Evolutionary conservation across 2,113 vertebrate species (phyloP), one percentile per base, ranked within the genome.

Genomic region (Serilophus lunatus): DNA sequence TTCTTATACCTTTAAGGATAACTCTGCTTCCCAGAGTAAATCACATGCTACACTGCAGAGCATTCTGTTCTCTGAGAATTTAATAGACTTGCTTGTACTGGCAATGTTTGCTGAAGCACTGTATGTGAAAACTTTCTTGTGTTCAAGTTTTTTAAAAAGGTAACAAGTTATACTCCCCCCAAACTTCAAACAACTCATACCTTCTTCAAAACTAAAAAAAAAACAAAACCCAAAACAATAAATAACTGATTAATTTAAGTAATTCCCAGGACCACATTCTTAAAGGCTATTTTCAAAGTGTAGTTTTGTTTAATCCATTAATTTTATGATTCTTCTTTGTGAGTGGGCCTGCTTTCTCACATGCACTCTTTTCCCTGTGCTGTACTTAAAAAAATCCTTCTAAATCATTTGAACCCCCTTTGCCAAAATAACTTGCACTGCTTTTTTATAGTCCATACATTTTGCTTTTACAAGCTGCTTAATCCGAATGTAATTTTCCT

Each of bases 341-440:
- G 54, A 95, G 51, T 47, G 56, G 47, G 35, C 28, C 63, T 86
- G 25, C 45, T 76, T 91, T 93, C 61, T 82, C 57, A 54, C 40
- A 35, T 78, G 42, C 20, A 61, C 25, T 59, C 15, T 90, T 92
- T 94, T 90, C 60, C 45, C 56, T 83, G 15, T 75, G 47, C 47
- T 60, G 10, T 81, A 83, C 82, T 92, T 95, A 5, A 61, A 93
- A 93, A 95, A 90, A 92, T 61, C 22, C 38, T 77, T 91, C 59
- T 77, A 83, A 92, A 60, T 83, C 33, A 70, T 86, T 92, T 86
- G 5, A 88, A 88, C 17, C 31, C 17, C 9, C 74, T 91, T 77
- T 92, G 75, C 68, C 71, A 86, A 70, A 92, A 49, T 66, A 92
- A 59, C 24, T 91, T 13, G 13, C 22, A 81, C 47, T 77, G 24